Evolutionary conservation across 1,140 invertebrate genomes (phyloP), one percentile per base, ranked within the genome.

Genomic region (Chymomyza costata): DNA sequence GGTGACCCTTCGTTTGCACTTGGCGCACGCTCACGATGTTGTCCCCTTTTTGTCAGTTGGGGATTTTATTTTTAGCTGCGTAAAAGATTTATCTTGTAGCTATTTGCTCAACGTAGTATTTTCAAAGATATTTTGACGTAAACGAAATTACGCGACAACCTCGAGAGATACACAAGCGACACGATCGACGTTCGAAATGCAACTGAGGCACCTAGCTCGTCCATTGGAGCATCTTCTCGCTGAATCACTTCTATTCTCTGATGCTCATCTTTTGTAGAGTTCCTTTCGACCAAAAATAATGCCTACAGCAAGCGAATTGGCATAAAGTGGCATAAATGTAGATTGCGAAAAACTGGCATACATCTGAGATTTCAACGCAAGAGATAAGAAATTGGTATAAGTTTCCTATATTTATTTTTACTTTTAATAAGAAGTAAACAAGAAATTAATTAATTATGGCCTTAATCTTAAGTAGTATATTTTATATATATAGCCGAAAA

Each of bases 51-150:
- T 56, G 10, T 40, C 19, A 31, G 52, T 19, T 25, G 21, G 21
- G 21, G 21, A 35, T 37, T 56, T 56, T 65, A 61, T 61, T 76
- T 76, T 63, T 78, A 68, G 71, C 56, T 35, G 46, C 53, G 52
- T 50, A 49, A 49, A 70, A 76, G 71, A 78, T 78, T 76, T 78
- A 78, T 76, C 49, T 66, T 55, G 16, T 47, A 50, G 49, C 54
- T 57, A 39, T 48, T 64, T 54, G 43, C 37, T 31, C 30, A 18
- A 1, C 66, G 31, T 30, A 40, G 52, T 41, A 57, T 44, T 57
- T 45, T 41, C 51, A 44, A 55, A 58, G 53, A 30, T 43, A n/a
- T 21, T 30, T 31, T 19, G 37, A 38, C 47, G 31, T 39, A 18
- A 14, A 43, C 17, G 32, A 14, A 25, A 25, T 21, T 39, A 14